Percentiles rank a stretch among this genome's conserved stretches.
Evolutionary conservation across 2,113 vertebrate genomes (phyloP).

Genomic region (Cottus gobio): DNA sequence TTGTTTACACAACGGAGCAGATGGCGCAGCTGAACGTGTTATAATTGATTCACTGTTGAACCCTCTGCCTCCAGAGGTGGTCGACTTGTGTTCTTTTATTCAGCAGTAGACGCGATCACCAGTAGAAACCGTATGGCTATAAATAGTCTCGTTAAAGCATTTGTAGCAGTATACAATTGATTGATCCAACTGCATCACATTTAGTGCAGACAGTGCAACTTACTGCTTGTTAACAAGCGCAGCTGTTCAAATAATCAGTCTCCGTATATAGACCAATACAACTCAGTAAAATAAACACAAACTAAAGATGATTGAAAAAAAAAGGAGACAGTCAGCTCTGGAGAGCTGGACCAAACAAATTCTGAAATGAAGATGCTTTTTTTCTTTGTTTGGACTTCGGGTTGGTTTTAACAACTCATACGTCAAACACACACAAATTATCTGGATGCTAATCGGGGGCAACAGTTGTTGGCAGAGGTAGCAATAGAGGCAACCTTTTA

Average conservation of each 20-base stretch:
- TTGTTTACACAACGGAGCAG: conserved; percentile 12
- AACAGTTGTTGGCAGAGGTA: background rate
- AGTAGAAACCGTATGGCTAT: background rate
- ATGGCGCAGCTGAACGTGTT: background rate
- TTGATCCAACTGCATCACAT: background rate
- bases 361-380: background rate
- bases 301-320: background rate
- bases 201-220: background rate
- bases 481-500: background rate
- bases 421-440: background rate
- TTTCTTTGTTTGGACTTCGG: background rate
- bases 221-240: background rate
- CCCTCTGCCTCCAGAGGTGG: background rate
- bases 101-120: background rate
- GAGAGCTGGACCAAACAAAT: background rate
- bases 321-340: background rate
- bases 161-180: background rate
- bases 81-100: background rate
- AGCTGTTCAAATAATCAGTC: background rate
- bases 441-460: background rate
- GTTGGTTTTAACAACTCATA: background rate
- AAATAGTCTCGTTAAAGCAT: background rate
- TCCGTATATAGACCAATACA: background rate
- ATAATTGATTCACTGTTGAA: background rate
- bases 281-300: background rate